These are phyloP conservation scores for Nomada goodeniana DNA, from an alignment of 2,888 invertebrate genomes.

Conservation along the genomic window DNA sequence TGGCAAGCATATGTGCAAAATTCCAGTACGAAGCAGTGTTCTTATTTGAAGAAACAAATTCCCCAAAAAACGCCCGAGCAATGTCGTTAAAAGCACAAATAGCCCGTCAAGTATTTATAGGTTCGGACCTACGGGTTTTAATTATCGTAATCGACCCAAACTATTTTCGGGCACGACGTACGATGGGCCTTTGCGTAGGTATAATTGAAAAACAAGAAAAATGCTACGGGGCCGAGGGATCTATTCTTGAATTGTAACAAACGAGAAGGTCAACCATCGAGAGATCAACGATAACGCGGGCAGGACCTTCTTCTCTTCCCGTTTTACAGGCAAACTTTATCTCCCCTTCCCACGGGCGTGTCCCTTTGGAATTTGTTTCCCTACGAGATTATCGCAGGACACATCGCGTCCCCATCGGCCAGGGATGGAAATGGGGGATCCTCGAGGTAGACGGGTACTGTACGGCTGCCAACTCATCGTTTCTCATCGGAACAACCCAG, in stretches of 20 bases:
- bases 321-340: constrained; percentile 33
- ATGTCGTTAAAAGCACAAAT: too few relatives aligned
- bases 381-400: constrained; percentile 42
- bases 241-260: constrained; percentile 35
- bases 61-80: too few relatives aligned
- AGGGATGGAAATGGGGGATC: constrained; percentile 31
- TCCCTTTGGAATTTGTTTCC: constrained; percentile 59
- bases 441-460: background rate
- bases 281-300: constrained; percentile 58
- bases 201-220: background rate
- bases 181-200: background rate
- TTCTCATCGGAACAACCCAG: too few relatives aligned
- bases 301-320: constrained; percentile 23
- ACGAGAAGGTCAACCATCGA: constrained; percentile 26
- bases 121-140: too few relatives aligned
- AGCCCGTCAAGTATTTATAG: too few relatives aligned
- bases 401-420: constrained; percentile 34
- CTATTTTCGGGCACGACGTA: too few relatives aligned
- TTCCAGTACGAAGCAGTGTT: too few relatives aligned
- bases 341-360: constrained; percentile 38
- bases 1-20: too few relatives aligned
- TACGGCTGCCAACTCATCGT: background rate
- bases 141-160: too few relatives aligned
- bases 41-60: too few relatives aligned
- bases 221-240: background rate